A percentile compares a stretch with the other conserved stretches of the same genome.
Conservation (phyloP, 1,140 invertebrate species). For the Bombus confusus region DNA sequence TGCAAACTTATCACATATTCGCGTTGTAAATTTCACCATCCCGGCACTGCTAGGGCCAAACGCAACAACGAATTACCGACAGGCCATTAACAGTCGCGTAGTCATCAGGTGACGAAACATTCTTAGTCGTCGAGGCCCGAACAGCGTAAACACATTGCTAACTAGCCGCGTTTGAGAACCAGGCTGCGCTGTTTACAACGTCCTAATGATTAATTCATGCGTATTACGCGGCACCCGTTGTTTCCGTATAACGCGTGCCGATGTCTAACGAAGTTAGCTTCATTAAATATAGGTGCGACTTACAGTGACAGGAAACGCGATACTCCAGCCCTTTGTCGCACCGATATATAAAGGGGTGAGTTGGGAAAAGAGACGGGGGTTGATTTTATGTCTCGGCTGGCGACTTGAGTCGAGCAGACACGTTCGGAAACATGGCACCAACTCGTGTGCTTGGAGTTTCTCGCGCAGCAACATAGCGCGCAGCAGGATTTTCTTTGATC, state of each 20-base stretch:
- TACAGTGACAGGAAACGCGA: constrained; percentile 9
- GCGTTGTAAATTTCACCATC: too few species aligned
- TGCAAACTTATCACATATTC: too few species aligned
- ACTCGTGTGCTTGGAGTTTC: neutral
- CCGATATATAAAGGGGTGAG: neutral
- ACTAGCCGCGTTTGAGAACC: constrained; percentile 59
- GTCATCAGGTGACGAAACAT: neutral
- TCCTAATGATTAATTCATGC: constrained; percentile 68
- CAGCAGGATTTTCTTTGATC: constrained; percentile 22
- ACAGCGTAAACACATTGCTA: constrained; percentile 58
- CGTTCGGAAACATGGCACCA: neutral
- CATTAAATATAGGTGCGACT: constrained; percentile 21
- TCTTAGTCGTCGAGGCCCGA: neutral
- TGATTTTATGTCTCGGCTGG: neutral
- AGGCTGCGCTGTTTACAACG: constrained; percentile 49
- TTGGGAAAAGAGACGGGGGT: neutral
- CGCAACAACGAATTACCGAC: constrained; percentile 29
- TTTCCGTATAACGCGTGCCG: constrained; percentile 1
- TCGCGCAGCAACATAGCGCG: too few species aligned
- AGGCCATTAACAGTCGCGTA: constrained; percentile 15
- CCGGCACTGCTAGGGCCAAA: too few species aligned
- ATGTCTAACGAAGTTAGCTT: constrained; percentile 57
- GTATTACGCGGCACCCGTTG: constrained; percentile 20
- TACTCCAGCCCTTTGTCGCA: neutral
- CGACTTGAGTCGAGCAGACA: neutral